phyloP scores from a whole-genome alignment of 2,888 invertebrate genomes.

The Microplitis manilae region DNA sequence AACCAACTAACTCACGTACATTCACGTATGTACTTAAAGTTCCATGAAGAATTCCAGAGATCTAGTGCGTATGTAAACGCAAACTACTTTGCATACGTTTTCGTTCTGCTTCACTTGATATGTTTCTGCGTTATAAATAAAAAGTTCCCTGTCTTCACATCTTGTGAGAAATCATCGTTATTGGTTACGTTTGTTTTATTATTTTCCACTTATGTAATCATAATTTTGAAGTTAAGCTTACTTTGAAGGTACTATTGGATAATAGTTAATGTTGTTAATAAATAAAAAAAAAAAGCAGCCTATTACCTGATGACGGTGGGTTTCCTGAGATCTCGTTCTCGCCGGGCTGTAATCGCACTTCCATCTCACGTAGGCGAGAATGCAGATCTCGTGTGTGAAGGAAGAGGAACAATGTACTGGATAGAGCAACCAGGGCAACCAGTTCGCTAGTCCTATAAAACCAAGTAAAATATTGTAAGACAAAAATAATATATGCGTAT shows the following conservation, averaged over 20 bases:
- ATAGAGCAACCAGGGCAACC: conserved; percentile 86
- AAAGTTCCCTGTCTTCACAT: neutral
- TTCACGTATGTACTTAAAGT: conserved; percentile 11
- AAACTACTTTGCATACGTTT: neutral
- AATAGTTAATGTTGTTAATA: neutral
- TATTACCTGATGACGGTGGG: conserved; percentile 73
- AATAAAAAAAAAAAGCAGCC: neutral
- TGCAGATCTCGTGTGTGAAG: conserved; percentile 88
- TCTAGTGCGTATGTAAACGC: conserved; percentile 13
- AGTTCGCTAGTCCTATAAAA: conserved; percentile 85
- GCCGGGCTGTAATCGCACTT: conserved; percentile 80
- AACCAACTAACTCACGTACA: conserved; percentile 29
- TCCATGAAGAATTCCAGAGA: conserved; percentile 19
- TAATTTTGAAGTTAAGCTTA: neutral
- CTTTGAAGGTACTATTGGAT: neutral
- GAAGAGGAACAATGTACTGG: conserved; percentile 88
- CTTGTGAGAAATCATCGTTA: neutral
- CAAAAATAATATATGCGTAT: conserved; percentile 12
- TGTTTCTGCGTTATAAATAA: neutral
- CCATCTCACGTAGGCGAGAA: conserved; percentile 86
- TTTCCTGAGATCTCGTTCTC: conserved; percentile 74
- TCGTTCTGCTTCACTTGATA: neutral
- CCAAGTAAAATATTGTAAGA: conserved; percentile 52
- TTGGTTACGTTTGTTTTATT: neutral
- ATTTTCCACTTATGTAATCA: neutral